Base-by-base conservation (phyloP, 2,888 invertebrate species). In the Eilema griseolum region DNA sequence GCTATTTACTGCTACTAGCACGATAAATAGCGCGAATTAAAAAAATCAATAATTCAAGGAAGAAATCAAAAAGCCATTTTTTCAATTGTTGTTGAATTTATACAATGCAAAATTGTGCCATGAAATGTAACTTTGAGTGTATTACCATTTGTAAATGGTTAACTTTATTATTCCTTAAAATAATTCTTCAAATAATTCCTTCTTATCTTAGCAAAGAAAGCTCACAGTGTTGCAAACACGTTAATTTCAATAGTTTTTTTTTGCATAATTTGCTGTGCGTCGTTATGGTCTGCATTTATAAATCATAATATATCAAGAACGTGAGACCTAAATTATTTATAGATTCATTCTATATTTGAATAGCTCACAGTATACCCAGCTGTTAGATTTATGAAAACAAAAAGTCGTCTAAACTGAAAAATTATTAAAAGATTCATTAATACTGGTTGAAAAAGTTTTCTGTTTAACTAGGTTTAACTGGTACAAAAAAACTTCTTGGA, bases 401-500 rank as follows among this genome's bases (percentile, higher is more conserved):
- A 59, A 59, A 28, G 5, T 4, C 28, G 16, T 65, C 0, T 20
- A 56, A 61, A 65, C 75, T 62, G 65, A 66, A 76, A 76, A 70
- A 70, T 69, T 1, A 72, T 70, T 67, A 20, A 41, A 60, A 65
- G 57, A 78, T 67, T 67, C 57, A 66, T 56, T 71, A 67, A 69
- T 61, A 60, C 72, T 61, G 31, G 26, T 69, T 69, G 57, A 67
- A 72, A 71, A 75, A 66, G 41, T 71, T 78, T 74, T 72, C 66
- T 20, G 62, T 69, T 80, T 71, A 74, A 73, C 76, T 73, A 67
- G 52, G n/a, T 80, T 78, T 78, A 67, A 70, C 66, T 71, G 66
- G 66, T 71, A 73, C 71, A 75, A 76, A 78, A n/a, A 75, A 78
- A 78, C 67, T 78, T 80, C 46, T 73, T 70, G 66, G 63, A 56